A percentile compares a stretch with the other conserved stretches of the same genome.
Evolutionary conservation across 2,113 vertebrate genomes (phyloP).

Genomic region (Raja brachyura): DNA sequence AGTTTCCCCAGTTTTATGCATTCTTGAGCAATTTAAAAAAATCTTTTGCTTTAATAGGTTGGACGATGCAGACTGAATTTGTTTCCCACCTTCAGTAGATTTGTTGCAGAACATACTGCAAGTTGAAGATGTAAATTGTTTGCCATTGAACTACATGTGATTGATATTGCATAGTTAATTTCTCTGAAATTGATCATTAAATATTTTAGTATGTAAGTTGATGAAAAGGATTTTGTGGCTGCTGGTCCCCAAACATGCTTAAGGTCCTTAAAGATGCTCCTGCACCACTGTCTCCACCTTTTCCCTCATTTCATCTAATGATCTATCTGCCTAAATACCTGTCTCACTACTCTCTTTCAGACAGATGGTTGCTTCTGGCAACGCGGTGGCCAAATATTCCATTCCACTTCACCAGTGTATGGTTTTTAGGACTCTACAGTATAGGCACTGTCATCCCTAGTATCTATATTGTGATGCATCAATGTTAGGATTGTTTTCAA

Average conservation of each 20-base stretch:
- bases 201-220: background rate
- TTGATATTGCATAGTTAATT: background rate
- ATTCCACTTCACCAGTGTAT: background rate
- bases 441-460: background rate
- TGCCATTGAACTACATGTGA: background rate
- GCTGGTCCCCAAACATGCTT: background rate
- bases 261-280: background rate
- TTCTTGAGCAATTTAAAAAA: background rate
- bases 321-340: too few relatives aligned
- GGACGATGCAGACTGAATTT: background rate
- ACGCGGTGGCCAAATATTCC: background rate
- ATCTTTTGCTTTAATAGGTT: background rate
- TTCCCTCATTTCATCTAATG: background rate
- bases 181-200: background rate
- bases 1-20: background rate
- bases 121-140: background rate
- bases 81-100: background rate
- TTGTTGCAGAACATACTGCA: background rate
- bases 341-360: background rate
- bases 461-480: background rate
- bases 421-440: background rate
- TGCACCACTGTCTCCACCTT: too few relatives aligned
- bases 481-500: background rate
- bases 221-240: background rate
- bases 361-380: background rate